Conservation (phyloP, 53 echinoderm and acorn worm species). For the Holothuria scabra region DNA sequence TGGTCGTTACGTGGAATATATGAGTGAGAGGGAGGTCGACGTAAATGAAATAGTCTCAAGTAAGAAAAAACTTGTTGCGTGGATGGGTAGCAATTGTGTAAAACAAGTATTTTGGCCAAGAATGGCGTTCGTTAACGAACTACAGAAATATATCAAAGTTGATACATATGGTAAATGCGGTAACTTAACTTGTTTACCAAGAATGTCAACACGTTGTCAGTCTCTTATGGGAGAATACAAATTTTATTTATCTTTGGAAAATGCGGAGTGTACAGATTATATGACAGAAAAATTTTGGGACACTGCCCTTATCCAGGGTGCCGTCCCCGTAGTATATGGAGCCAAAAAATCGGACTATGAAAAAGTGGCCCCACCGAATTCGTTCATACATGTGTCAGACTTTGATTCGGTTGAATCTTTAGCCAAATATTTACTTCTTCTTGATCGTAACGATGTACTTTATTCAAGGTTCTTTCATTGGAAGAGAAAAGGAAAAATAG, state of each 20-base stretch:
- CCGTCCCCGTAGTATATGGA: slow-evolving; percentile 87
- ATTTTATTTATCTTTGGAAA: slow-evolving; percentile 84
- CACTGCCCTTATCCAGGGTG: slow-evolving; percentile 68
- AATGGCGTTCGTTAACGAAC: slow-evolving; percentile 65
- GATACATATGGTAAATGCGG: slow-evolving; percentile 87
- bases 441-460: slow-evolving; percentile 66
- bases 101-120: slow-evolving; percentile 86
- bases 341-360: slow-evolving; percentile 66
- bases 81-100: slow-evolving; percentile 94
- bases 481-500: slow-evolving; percentile 64
- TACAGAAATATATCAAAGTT: slow-evolving; percentile 63
- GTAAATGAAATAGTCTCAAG: slow-evolving; percentile 6
- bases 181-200: slow-evolving; percentile 82
- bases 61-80: slow-evolving; percentile 72
- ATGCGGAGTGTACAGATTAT: slow-evolving; percentile 83
- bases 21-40: background rate
- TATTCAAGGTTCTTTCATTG: slow-evolving; percentile 80
- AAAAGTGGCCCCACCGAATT: slow-evolving; percentile 75
- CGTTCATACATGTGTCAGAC: slow-evolving; percentile 82
- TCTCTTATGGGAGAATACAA: slow-evolving; percentile 80
- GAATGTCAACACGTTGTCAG: slow-evolving; percentile 72
- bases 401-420: slow-evolving; percentile 71
- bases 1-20: slow-evolving; percentile 52
- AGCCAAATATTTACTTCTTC: slow-evolving; percentile 58
- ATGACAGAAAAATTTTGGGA: slow-evolving; percentile 86